Evolutionary conservation across 2,888 invertebrate genomes (phyloP).

Genomic region (Leptothorax acervorum): DNA sequence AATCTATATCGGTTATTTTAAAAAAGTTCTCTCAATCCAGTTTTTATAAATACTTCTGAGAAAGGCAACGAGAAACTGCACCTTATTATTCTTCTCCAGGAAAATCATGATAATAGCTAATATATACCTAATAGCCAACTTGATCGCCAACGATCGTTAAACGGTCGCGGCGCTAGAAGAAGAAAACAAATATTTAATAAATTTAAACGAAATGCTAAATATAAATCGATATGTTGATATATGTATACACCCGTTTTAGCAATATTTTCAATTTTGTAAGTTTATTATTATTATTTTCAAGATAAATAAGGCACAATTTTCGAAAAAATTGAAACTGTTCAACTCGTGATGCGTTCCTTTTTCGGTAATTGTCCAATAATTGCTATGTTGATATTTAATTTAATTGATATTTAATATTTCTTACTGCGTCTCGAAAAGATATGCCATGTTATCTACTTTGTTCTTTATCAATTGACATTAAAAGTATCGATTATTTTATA

Average conservation of each 20-base stretch:
- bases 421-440: not conserved
- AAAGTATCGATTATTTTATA: conserved; percentile 5
- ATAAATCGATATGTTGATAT: not conserved
- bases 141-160: no score
- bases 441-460: not conserved
- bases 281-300: conserved; percentile 14
- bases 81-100: no score
- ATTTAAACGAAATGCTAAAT: not conserved
- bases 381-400: not conserved
- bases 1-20: not conserved
- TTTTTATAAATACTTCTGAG: no score
- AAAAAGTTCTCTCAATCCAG: no score
- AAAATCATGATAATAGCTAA: no score
- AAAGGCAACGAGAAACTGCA: no score
- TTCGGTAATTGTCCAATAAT: not conserved
- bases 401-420: not conserved
- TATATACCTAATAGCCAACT: no score
- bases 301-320: not conserved
- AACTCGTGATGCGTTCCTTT: not conserved
- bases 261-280: not conserved
- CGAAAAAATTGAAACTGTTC: not conserved
- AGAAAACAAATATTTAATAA: not conserved
- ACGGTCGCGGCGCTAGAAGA: no score
- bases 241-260: not conserved
- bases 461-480: not conserved